Evolutionary conservation across 2,797 vertebrate species (phyloP).

Genomic region (Pseudotriccus pelzelni): DNA sequence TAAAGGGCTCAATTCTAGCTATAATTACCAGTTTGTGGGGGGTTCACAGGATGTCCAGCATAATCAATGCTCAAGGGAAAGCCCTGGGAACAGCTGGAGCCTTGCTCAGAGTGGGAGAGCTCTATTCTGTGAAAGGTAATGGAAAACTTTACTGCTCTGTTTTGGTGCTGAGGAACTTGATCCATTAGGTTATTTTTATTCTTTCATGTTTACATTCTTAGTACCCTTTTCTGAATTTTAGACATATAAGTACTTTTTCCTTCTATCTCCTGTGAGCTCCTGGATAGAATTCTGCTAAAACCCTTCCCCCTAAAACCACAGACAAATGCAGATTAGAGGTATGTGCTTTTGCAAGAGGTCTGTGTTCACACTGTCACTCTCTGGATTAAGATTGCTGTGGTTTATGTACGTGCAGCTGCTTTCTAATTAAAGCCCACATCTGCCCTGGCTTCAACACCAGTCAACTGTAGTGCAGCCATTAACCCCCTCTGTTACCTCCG

Average conservation of each 20-base stretch:
- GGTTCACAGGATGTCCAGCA: not conserved
- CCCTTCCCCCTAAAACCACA: not conserved
- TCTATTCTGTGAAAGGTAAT: conserved; percentile 55
- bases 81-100: conserved; percentile 32
- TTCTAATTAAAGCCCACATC: conserved; percentile 54
- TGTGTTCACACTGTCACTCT: not conserved
- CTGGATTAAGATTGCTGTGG: conserved; percentile 24
- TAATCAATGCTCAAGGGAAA: conserved; percentile 12
- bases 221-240: conserved; percentile 37
- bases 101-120: not conserved
- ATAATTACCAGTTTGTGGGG: not conserved
- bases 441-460: conserved; percentile 23
- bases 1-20: not conserved
- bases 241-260: not conserved
- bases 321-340: not conserved
- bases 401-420: conserved; percentile 54
- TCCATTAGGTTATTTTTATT: conserved; percentile 66
- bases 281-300: not conserved
- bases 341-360: not conserved
- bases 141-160: conserved; percentile 69
- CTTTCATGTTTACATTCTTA: conserved; percentile 68
- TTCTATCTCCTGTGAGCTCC: not conserved
- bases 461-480: conserved; percentile 7
- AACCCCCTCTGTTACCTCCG: not conserved
- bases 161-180: conserved; percentile 62